These are phyloP conservation scores for Hemaris fuciformis DNA, from an alignment of 2,888 invertebrate species.

Conservation along the genomic window DNA sequence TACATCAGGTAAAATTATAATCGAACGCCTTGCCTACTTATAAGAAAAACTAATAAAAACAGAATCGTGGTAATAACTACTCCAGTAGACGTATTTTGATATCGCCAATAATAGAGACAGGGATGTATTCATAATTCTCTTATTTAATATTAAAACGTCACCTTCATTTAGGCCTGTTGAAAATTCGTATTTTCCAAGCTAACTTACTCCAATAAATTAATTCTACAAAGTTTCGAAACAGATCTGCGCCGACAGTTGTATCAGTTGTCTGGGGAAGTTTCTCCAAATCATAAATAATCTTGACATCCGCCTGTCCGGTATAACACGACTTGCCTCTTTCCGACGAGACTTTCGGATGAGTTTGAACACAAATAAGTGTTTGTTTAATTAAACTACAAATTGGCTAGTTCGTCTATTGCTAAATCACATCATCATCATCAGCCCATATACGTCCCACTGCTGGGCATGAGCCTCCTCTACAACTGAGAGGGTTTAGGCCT, in stretches of 20 bases:
- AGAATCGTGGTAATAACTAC: no score
- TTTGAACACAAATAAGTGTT: neutral
- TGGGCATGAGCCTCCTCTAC: no score
- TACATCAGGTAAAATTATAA: no score
- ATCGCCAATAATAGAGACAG: no score
- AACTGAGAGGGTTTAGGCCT: no score
- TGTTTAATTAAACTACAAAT: no score
- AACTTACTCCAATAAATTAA: neutral
- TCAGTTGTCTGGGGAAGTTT: constrained; percentile 10
- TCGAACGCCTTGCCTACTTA: no score
- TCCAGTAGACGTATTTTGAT: neutral
- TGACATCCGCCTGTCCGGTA: constrained; percentile 18
- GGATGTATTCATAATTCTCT: no score
- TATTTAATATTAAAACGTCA: neutral
- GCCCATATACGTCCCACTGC: no score
- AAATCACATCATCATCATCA: no score
- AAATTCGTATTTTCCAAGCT: neutral
- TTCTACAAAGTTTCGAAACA: neutral
- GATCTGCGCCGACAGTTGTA: neutral
- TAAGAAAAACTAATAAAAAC: no score
- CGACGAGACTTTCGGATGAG: neutral
- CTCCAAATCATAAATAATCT: constrained; percentile 19
- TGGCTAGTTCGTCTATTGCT: no score
- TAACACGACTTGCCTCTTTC: neutral
- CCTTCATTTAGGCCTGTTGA: neutral